Percentiles rank a stretch among this genome's conserved stretches.
Conservation (phyloP, 2,797 vertebrate species). For the Echeneis naucrates region DNA sequence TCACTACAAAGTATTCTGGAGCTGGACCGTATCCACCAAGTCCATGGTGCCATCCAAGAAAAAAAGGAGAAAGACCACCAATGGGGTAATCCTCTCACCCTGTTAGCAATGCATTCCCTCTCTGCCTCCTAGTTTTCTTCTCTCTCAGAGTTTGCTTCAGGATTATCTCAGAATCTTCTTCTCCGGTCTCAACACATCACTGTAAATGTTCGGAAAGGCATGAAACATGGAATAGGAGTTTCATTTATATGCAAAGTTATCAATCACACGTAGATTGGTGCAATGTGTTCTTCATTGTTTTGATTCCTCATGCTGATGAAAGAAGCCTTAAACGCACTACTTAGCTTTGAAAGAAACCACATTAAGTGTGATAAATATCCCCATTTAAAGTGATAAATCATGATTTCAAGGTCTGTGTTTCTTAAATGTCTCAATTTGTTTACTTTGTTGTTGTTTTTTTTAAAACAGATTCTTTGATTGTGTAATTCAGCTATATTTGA, state of each 20-base stretch:
- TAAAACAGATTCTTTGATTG: slow-evolving; percentile 16
- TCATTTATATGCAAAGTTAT: slow-evolving; percentile 48
- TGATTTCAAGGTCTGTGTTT: slow-evolving; percentile 32
- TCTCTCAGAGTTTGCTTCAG: slow-evolving; percentile 35
- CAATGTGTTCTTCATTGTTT: slow-evolving; percentile 57
- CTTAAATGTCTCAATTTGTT: slow-evolving; percentile 42
- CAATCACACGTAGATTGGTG: slow-evolving; percentile 51
- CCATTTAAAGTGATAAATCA: slow-evolving; percentile 58
- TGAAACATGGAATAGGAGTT: slow-evolving; percentile 45
- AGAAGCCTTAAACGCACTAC: slow-evolving; percentile 53
- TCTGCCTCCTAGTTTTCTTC: slow-evolving; percentile 1
- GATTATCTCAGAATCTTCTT: slow-evolving; percentile 53
- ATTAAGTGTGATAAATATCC: slow-evolving; percentile 58
- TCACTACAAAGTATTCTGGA: slow-evolving; percentile 97
- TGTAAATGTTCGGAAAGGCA: slow-evolving; percentile 44
- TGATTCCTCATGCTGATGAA: slow-evolving; percentile 66
- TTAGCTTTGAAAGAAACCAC: slow-evolving; percentile 58
- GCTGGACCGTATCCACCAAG: slow-evolving; percentile 88
- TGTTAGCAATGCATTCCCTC: slow-evolving; percentile 33
- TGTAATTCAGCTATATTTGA: slow-evolving; percentile 25
- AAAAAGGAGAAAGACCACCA: slow-evolving; percentile 92
- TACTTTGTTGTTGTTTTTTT: slow-evolving; percentile 27
- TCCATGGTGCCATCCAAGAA: slow-evolving; percentile 90
- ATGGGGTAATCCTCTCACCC: slow-evolving; percentile 86
- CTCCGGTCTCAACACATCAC: slow-evolving; percentile 32